Evolutionary conservation across 2,888 invertebrate genomes (phyloP), one percentile per base, ranked within the genome.

Genomic region (Pammene fasciana): DNA sequence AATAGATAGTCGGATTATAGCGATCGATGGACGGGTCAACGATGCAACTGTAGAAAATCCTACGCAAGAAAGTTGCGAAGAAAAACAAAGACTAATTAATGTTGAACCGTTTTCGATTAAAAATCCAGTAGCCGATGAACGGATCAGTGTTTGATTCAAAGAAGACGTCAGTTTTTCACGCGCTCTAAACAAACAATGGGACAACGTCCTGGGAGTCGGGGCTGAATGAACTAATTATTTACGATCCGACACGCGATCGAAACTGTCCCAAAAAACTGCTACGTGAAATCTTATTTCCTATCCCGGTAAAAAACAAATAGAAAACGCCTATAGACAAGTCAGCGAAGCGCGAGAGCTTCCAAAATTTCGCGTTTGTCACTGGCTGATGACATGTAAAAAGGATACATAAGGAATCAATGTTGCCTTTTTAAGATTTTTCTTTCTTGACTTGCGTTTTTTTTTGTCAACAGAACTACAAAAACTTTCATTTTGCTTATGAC

Each of bases 201-300:
- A 76, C 75, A 70, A 77, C 73, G 75, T 82, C 84, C 83, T 86
- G 85, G 85, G 84, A 86, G 88, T 86, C 83, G 85, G 85, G 86
- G 81, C 82, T 86, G 85, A 89, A 87, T 87, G 85, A 85, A 84
- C 86, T 92, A 91, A 92, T 92, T 92, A 92, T 92, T 90, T 90
- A 89, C 90, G 84, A 92, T 92, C 85, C 85, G 92, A 83, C 88
- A 92, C 90, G 92, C 89, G 82, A 85, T 82, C 82, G 79, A 80
- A 76, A 81, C 77, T 82, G 78, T 81, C 79, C 81, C 79, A 85
- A 92, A 91, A 92, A 90, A 90, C 83, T 84, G 84, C 83, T 83
- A 89, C 91, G 89, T 92, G 89, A 90, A 92, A 91, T 92, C 87
- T 86, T 89, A 89, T 92, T 91, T 92, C 92, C 91, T 86, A 86